Base-by-base conservation (phyloP, 2,888 invertebrate genomes). In the Tenthredo mesomela region DNA sequence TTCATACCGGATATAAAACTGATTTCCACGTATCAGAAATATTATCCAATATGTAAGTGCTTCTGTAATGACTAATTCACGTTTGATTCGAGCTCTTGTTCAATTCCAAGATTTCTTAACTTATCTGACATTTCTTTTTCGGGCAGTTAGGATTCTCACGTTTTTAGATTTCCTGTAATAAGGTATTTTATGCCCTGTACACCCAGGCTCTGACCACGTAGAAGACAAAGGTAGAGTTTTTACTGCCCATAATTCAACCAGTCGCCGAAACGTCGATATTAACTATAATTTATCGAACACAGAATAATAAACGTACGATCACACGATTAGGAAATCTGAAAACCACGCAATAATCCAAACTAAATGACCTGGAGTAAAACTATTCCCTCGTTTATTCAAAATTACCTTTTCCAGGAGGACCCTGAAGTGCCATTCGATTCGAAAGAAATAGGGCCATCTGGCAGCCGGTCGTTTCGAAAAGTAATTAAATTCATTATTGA, bases 241-340 rank as follows among this genome's bases (percentile, higher is more conserved):
- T 73, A 73, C 21, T 21, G 71, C 71, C 71, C 71, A 43, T 73
- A 73, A 43, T 43, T 43, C 43, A 7, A 73, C 71, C 33, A n/a
- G 37, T 70, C 70, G 10, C 70, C 37, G 70, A 73, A 43, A 73
- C 71, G 43, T 43, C 71, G 43, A 73, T 73, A 43, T 73, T 43
- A 21, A 21, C 71, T 73, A 73, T 73, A 73, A 73, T n/a, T 73
- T 73, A 43, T 73, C 43, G 43, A 40, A 29, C n/a, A 40, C 40
- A 43, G n/a, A n/a, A 43, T 73, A 37, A 70, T 73, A 73, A 73
- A 73, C 43, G 71, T 21, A 29, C 21, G 71, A 73, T 73, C 71
- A 43, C n/a, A 73, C 71, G 43, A 73, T 73, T 43, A 73, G 43
- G 10, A 73, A 40, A 43, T n/a, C 43, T 43, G 18, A 5, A 43